These are phyloP conservation scores for Drosophila atripex DNA, from an alignment of 2,888 invertebrate species.

Conservation along the genomic window DNA sequence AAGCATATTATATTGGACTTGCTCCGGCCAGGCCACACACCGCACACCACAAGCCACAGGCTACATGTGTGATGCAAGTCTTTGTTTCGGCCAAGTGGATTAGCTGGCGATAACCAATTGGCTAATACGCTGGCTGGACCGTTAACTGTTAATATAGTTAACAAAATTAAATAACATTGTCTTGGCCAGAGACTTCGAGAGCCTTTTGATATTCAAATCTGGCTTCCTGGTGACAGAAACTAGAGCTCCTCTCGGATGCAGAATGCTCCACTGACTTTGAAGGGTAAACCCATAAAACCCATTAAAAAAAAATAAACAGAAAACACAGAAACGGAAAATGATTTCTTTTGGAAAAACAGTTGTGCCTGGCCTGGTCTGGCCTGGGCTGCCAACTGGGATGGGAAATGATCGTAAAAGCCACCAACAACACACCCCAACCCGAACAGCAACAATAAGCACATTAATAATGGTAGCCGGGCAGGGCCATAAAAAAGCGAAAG, in stretches of 20 bases:
- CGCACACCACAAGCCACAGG: constrained; percentile 23
- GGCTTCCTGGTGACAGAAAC: constrained; percentile 10
- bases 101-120: constrained; percentile 4
- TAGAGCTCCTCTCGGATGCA: not conserved
- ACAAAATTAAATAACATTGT: constrained; percentile 23
- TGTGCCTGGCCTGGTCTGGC: constrained; percentile 10
- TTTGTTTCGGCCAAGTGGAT: not conserved
- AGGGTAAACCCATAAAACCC: constrained; percentile 52
- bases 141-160: too few species aligned
- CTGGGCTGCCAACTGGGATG: constrained; percentile 15
- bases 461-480: constrained; percentile 6
- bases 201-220: not conserved
- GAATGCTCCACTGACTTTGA: constrained; percentile 54
- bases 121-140: constrained; percentile 6
- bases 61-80: constrained; percentile 4
- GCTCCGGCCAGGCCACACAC: constrained; percentile 17
- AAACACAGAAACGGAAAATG: constrained; percentile 29
- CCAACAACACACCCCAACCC: not conserved
- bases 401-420: constrained; percentile 39
- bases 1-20: constrained; percentile 7
- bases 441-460: constrained; percentile 4
- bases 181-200: not conserved
- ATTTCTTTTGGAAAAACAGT: constrained; percentile 47
- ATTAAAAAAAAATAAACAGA: too few species aligned
- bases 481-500: constrained; percentile 23